A percentile compares a stretch with the other conserved stretches of the same genome.
Evolutionary conservation across 1,140 invertebrate species (phyloP).

Genomic region (Akabosia matsudoensis): DNA sequence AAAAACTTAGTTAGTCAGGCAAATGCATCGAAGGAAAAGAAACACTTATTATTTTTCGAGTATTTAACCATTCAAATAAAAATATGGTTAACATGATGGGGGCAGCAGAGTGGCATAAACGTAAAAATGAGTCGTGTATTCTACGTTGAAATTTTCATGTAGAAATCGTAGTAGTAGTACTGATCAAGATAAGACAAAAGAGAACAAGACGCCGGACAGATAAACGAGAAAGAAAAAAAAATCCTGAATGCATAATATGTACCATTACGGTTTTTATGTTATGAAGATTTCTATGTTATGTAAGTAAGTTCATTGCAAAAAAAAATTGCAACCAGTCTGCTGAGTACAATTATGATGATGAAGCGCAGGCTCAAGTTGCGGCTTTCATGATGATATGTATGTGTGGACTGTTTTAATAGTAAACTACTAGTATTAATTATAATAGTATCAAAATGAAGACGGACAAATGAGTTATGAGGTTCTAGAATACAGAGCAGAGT

Average conservation of each 20-base stretch:
- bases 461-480: conserved; percentile 18
- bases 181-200: conserved; percentile 22
- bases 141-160: background rate
- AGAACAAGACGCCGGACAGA: no score
- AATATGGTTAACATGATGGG: no score
- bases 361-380: background rate
- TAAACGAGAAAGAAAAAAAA: no score
- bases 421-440: conserved; percentile 16
- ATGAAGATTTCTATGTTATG: no score
- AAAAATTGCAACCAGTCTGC: no score
- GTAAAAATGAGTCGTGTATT: background rate
- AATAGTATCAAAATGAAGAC: conserved; percentile 22
- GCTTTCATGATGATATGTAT: background rate
- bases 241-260: background rate
- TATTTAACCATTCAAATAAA: no score
- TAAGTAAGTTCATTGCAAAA: no score
- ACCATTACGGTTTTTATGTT: background rate
- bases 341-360: background rate
- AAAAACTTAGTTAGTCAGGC: background rate
- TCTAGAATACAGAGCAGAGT: background rate
- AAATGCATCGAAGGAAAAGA: background rate
- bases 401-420: conserved; percentile 8
- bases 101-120: background rate
- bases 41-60: no score
- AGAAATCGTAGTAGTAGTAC: background rate